Evolutionary conservation across 92 coral and sea anemone species (phyloP).

Genomic region (Epizoanthus ramosus): DNA sequence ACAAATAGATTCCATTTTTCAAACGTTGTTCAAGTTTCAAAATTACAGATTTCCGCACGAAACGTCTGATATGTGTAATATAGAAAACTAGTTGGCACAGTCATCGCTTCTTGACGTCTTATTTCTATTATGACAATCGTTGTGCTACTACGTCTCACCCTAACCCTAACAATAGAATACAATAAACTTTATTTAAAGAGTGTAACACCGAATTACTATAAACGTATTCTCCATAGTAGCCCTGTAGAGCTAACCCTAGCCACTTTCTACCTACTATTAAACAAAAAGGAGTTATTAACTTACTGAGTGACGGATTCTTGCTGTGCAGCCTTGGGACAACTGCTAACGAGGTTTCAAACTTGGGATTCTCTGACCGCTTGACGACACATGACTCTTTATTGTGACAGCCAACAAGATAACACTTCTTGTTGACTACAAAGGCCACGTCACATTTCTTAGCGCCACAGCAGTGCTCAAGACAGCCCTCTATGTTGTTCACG

Average conservation of each 20-base stretch:
- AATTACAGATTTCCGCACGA: not conserved
- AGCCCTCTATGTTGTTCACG: constrained; percentile 72
- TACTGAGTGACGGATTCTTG: constrained; percentile 25
- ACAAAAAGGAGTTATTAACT: not conserved
- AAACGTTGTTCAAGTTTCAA: not conserved
- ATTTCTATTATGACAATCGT: too few relatives aligned
- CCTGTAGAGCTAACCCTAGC: too few relatives aligned
- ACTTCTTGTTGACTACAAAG: constrained; percentile 81
- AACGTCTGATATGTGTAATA: too few relatives aligned
- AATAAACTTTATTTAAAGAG: too few relatives aligned
- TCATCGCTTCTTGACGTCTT: too few relatives aligned
- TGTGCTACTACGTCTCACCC: too few relatives aligned
- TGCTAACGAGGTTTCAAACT: constrained; percentile 83
- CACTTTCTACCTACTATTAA: too few relatives aligned
- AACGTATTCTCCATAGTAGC: too few relatives aligned
- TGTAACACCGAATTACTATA: too few relatives aligned
- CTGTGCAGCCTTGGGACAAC: constrained; percentile 63
- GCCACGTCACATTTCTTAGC: constrained; percentile 94
- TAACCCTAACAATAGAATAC: too few relatives aligned
- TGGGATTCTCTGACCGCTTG: constrained; percentile 77
- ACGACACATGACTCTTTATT: constrained; percentile 80
- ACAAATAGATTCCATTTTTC: not conserved
- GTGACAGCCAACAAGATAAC: constrained; percentile 88
- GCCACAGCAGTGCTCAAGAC: constrained; percentile 81
- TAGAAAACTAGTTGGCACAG: too few relatives aligned